These are phyloP conservation scores for Empidonax traillii DNA, from an alignment of 2,113 vertebrate species.

Conservation along the genomic window DNA sequence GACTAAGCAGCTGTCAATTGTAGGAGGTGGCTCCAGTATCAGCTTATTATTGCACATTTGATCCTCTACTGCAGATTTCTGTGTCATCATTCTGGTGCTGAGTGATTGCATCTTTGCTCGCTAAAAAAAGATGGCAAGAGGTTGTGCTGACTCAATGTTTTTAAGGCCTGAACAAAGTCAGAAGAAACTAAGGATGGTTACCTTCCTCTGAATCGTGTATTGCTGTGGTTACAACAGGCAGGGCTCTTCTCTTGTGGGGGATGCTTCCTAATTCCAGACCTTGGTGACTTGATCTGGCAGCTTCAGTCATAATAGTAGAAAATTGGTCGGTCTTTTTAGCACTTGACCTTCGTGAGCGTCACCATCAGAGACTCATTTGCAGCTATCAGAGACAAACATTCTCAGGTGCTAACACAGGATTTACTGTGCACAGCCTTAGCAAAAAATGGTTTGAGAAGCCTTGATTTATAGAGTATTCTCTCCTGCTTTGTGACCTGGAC, in stretches of 20 bases:
- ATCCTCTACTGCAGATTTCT: background rate
- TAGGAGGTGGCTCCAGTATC: background rate
- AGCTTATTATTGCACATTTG: background rate
- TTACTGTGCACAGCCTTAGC: background rate
- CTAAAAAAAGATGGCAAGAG: background rate
- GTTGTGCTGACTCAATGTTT: conserved; percentile 31
- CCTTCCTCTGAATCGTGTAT: background rate
- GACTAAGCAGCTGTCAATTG: background rate
- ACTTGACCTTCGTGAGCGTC: background rate
- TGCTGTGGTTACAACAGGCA: background rate
- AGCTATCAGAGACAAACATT: background rate
- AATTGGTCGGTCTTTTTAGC: background rate
- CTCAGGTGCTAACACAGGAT: background rate
- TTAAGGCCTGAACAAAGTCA: background rate
- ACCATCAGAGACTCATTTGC: background rate
- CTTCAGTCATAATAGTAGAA: background rate
- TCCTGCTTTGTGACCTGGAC: background rate
- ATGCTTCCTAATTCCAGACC: background rate
- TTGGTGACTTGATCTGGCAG: background rate
- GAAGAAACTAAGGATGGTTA: background rate
- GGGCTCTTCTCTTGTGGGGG: background rate
- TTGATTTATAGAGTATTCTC: background rate
- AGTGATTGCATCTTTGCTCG: background rate
- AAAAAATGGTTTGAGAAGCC: background rate
- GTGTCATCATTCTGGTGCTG: background rate